Conservation (phyloP, 2,888 invertebrate species). For the Leptopilina myrica region DNA sequence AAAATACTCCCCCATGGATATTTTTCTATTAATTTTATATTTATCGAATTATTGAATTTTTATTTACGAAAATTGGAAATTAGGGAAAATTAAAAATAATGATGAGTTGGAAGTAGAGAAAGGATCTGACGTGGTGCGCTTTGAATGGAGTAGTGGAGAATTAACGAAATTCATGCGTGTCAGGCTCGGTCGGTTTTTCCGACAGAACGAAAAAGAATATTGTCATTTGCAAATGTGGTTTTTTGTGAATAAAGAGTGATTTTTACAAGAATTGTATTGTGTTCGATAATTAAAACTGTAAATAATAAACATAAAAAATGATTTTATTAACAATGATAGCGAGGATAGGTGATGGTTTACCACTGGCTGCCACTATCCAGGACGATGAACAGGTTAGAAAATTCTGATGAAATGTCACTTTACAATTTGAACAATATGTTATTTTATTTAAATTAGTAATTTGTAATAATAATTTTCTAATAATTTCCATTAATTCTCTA, state of each 20-base stretch:
- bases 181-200: constrained; percentile 23
- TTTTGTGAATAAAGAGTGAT: constrained; percentile 2
- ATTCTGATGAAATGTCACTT: constrained; percentile 60
- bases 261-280: background rate
- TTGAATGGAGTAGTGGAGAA: constrained; percentile 59
- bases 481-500: background rate
- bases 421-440: constrained; percentile 31
- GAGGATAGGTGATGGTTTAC: constrained; percentile 95
- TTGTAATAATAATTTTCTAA: background rate
- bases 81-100: background rate
- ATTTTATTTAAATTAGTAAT: background rate
- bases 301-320: constrained; percentile 81
- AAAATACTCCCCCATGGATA: no score
- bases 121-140: constrained; percentile 68
- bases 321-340: constrained; percentile 99
- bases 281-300: constrained; percentile 5
- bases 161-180: constrained; percentile 50
- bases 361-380: constrained; percentile 97
- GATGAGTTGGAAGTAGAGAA: constrained; percentile 49
- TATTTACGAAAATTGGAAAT: background rate
- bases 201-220: background rate
- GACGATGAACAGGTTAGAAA: constrained; percentile 95
- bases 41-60: background rate
- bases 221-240: constrained; percentile 26
- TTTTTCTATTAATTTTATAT: no score